A percentile compares a stretch with the other conserved stretches of the same genome.
Conservation (phyloP, 2,797 vertebrate species). For the Enteromius viviparus region DNA sequence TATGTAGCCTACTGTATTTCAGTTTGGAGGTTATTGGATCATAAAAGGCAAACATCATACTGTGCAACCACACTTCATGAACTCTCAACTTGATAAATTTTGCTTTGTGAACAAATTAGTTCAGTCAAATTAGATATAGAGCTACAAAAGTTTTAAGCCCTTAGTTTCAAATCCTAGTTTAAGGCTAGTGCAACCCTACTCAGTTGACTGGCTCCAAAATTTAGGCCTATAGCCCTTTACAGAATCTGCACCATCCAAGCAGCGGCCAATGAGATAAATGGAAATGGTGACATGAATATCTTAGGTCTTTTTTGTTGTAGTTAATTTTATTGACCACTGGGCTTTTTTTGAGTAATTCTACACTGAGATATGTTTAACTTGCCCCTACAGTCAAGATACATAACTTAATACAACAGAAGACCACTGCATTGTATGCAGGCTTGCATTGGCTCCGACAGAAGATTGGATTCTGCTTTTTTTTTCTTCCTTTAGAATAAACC, state of each 20-base stretch:
- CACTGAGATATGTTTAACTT: slow-evolving; percentile 1
- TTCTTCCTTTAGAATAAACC: slow-evolving; percentile 34
- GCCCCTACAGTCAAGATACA: not conserved
- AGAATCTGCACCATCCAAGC: not conserved
- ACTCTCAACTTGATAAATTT: not conserved
- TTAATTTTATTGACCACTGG: not conserved
- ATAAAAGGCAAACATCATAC: not conserved
- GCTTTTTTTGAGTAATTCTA: not conserved
- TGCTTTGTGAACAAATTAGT: not conserved
- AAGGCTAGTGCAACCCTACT: too few species aligned
- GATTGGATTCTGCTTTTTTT: slow-evolving; percentile 50
- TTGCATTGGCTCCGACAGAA: slow-evolving; percentile 33
- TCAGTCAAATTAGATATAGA: not conserved
- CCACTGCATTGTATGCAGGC: slow-evolving; percentile 13
- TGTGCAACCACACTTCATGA: not conserved
- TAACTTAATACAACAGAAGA: not conserved
- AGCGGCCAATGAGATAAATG: not conserved
- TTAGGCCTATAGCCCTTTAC: not conserved
- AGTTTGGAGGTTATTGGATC: not conserved
- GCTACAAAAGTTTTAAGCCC: not conserved
- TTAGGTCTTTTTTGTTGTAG: not conserved
- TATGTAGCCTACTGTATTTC: not conserved
- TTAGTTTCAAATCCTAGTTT: not conserved
- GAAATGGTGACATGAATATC: not conserved
- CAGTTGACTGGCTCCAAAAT: not conserved